Evolutionary conservation across 2,888 invertebrate species (phyloP), one percentile per base, ranked within the genome.

Genomic region (Argyresthia albistria): DNA sequence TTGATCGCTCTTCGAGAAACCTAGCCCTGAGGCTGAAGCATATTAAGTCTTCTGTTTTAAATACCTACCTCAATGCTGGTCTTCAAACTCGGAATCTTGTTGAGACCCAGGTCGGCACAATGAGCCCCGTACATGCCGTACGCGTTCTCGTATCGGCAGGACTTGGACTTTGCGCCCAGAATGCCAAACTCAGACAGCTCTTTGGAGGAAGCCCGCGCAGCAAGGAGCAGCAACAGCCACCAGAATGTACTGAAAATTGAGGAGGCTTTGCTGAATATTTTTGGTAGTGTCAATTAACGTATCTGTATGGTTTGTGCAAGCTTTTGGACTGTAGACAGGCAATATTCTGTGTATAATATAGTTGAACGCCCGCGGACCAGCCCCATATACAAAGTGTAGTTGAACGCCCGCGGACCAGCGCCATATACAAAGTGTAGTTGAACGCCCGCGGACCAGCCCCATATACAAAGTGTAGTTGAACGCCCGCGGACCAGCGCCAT

Each of bases 41-140:
- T 25, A 25, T 25, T n/a, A n/a, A n/a, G 25, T 25, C 25, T 25
- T 25, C 25, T 25, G 2, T 25, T 4, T 6, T 25, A 25, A 25
- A 25, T 25, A 25, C 91, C 88, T 57, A 91, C 91, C 88, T 91
- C 88, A 59, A 90, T 88, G 47, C 87, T 80, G 11, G 76, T 65
- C 59, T 78, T 87, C 39, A 91, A 69, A 56, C 60, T 75, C 0
- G 91, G 91, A 57, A 91, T 76, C 50, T 80, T 77, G 15, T 62
- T 60, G 3, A 89, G 73, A 25, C 80, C 77, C 16, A 89, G 73
- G 0, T 83, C 79, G 4, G 72, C 77, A 66, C 91, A 91, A 57
- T 84, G 77, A 0, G 89, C 90, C 1, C 89, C 89, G 16, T 89
- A 78, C 89, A 90, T 88, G 7, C 86, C 80, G 60, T 70, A 84